These are phyloP conservation scores for Halesus radiatus DNA, from an alignment of 1,140 invertebrate species.

Conservation along the genomic window DNA sequence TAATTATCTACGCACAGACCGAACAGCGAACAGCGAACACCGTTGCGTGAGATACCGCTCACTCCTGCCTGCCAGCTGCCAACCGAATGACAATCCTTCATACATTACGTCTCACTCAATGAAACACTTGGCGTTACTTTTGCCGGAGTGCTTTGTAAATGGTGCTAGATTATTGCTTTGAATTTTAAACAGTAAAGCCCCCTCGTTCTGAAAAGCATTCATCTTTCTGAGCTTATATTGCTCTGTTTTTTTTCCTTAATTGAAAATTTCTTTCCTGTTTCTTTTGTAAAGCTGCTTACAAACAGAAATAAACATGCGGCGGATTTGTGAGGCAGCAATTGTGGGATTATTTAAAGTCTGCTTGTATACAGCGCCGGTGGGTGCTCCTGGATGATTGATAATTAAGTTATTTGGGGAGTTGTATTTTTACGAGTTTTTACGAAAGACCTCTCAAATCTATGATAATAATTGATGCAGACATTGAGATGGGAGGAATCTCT, in stretches of 20 bases:
- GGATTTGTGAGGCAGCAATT: constrained; percentile 37
- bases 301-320: constrained; percentile 42
- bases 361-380: constrained; percentile 3
- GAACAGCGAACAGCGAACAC: neutral
- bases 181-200: constrained; percentile 55
- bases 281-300: constrained; percentile 42
- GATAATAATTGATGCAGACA: neutral
- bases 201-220: constrained; percentile 51
- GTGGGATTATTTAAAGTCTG: constrained; percentile 29
- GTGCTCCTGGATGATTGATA: constrained; percentile 22
- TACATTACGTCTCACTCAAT: constrained; percentile 56
- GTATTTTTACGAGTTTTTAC: neutral
- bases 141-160: constrained; percentile 52
- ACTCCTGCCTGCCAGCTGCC: constrained; percentile 13
- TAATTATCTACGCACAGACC: too few species aligned
- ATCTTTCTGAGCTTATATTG: constrained; percentile 50
- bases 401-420: constrained; percentile 15
- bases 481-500: neutral
- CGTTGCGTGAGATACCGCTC: neutral
- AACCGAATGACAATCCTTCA: constrained; percentile 51
- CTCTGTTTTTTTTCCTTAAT: constrained; percentile 45
- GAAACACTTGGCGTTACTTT: constrained; percentile 51
- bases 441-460: neutral
- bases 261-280: constrained; percentile 46
- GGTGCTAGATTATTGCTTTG: constrained; percentile 56